These are phyloP conservation scores for Fringilla coelebs DNA, from an alignment of 2,797 vertebrate species.

Conservation along the genomic window DNA sequence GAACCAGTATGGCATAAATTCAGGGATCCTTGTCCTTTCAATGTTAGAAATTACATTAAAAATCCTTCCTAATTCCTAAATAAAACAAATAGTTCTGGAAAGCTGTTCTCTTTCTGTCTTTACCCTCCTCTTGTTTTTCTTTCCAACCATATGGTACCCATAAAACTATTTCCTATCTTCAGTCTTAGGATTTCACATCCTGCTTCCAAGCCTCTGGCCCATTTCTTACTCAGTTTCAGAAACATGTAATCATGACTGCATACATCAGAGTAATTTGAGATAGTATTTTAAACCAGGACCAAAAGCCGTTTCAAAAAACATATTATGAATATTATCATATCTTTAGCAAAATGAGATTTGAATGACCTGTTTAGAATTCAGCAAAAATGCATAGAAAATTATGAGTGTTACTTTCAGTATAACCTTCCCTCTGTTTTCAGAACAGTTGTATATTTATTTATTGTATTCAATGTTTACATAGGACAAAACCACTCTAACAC, in stretches of 20 bases:
- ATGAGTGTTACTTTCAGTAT: neutral
- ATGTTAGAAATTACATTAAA: neutral
- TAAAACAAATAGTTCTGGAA: neutral
- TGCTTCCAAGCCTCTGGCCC: neutral
- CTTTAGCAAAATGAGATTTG: neutral
- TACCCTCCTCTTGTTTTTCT: neutral
- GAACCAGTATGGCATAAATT: neutral
- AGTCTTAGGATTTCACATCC: neutral
- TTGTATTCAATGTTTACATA: neutral
- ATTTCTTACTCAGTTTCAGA: neutral
- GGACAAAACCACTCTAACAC: neutral
- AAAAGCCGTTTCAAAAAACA: neutral
- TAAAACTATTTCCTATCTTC: neutral
- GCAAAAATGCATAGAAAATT: neutral
- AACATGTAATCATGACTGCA: neutral
- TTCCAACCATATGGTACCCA: neutral
- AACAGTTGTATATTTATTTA: neutral
- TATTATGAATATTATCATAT: neutral
- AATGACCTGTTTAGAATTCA: neutral
- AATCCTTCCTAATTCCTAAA: neutral
- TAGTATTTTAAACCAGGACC: neutral
- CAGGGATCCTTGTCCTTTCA: neutral
- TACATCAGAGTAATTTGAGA: neutral
- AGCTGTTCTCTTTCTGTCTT: neutral
- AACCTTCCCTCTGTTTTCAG: neutral